These are phyloP conservation scores for Ypsolopha sequella DNA, from an alignment of 2,888 invertebrate genomes.

Conservation along the genomic window DNA sequence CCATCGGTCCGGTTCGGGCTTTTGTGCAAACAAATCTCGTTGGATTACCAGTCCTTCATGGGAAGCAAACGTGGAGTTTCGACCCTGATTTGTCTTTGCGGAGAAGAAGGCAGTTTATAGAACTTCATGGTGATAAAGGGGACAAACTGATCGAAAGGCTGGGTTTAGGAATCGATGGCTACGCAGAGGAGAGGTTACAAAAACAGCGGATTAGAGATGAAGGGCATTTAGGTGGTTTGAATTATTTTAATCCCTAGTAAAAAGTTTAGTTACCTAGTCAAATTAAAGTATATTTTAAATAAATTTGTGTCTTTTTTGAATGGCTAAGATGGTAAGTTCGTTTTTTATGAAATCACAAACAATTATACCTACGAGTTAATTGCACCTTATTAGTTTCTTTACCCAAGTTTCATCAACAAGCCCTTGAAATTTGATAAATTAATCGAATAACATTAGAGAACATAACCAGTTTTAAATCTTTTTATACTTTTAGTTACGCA, in stretches of 20 bases:
- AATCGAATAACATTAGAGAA: too few species aligned
- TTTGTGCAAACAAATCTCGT: slow-evolving; percentile 66
- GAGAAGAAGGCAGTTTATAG: slow-evolving; percentile 71
- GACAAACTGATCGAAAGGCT: slow-evolving; percentile 74
- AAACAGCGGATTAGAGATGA: slow-evolving; percentile 67
- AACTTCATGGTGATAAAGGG: slow-evolving; percentile 73
- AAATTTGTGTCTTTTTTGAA: too few species aligned
- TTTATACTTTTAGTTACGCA: too few species aligned
- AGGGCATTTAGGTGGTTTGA: slow-evolving; percentile 68
- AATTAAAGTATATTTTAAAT: not conserved
- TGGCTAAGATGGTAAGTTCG: too few species aligned
- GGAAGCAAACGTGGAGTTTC: slow-evolving; percentile 71
- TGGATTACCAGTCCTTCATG: slow-evolving; percentile 73
- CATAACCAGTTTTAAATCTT: too few species aligned
- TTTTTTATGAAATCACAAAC: too few species aligned
- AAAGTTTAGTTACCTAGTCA: not conserved
- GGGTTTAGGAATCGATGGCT: slow-evolving; percentile 75
- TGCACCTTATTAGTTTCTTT: too few species aligned
- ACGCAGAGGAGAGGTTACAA: slow-evolving; percentile 61
- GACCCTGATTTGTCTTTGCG: slow-evolving; percentile 74
- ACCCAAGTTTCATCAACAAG: too few species aligned
- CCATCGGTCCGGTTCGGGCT: slow-evolving; percentile 33
- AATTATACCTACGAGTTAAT: too few species aligned
- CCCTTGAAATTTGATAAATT: too few species aligned
- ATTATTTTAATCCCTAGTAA: slow-evolving; percentile 34